phyloP scores from a whole-genome alignment of 2,113 vertebrate species.

The Elaphurus davidianus region DNA sequence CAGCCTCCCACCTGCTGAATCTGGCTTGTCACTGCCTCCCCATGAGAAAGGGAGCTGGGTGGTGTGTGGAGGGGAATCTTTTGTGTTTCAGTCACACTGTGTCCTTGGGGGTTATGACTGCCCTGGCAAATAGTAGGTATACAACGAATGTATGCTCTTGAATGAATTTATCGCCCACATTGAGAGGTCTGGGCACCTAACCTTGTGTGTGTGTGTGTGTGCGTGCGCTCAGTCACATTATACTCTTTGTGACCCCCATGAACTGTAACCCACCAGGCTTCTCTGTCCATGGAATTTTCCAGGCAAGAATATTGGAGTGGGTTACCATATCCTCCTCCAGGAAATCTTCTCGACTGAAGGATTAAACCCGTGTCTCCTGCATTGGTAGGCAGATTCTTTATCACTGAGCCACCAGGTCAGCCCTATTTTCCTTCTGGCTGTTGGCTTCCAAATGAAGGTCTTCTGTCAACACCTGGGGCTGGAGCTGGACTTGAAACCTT shows the following conservation, averaged over 20 bases:
- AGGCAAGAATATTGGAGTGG: background rate
- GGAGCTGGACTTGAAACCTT: rapidly evolving
- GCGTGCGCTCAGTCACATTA: background rate
- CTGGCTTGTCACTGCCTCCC: background rate
- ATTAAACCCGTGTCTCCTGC: background rate
- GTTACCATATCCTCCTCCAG: background rate
- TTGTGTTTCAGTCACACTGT: background rate
- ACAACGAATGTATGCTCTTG: rapidly evolving
- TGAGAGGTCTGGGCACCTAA: rapidly evolving
- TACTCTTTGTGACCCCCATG: background rate
- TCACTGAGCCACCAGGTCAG: background rate
- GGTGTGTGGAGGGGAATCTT: rapidly evolving
- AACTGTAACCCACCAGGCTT: background rate
- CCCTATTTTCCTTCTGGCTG: rapidly evolving
- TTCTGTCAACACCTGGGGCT: rapidly evolving
- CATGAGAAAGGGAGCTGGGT: rapidly evolving
- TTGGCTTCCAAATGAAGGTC: background rate
- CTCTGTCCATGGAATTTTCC: background rate
- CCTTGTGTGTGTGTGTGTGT: background rate
- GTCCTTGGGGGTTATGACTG: background rate
- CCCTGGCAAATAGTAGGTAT: background rate
- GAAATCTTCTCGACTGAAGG: background rate
- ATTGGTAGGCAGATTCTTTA: background rate
- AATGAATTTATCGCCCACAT: rapidly evolving
- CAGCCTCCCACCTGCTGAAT: background rate